Conservation (phyloP, 2,797 vertebrate species). For the Acipenser ruthenus region DNA sequence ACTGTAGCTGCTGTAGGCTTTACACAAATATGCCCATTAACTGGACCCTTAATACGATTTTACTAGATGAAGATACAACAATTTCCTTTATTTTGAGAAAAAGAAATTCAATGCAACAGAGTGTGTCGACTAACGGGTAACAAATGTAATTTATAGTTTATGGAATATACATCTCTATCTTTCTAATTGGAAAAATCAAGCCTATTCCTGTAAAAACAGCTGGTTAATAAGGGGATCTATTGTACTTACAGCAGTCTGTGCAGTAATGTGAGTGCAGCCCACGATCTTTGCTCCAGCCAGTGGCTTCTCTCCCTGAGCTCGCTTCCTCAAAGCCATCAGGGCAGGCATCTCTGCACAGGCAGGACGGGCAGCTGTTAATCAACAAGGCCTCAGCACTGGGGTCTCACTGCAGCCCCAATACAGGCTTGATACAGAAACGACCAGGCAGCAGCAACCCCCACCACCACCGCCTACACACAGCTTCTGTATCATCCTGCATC, state of each 20-base stretch:
- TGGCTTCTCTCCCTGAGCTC: conserved; percentile 95
- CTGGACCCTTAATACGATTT: background rate
- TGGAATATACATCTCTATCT: no score
- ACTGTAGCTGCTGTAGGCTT: no score
- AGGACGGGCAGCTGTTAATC: conserved; percentile 9
- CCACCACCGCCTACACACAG: background rate
- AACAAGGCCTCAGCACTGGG: conserved; percentile 17
- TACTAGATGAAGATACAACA: background rate
- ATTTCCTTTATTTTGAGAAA: background rate
- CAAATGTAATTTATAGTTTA: no score
- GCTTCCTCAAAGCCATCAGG: conserved; percentile 92
- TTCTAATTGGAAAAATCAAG: no score
- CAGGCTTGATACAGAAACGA: background rate
- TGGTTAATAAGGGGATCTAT: background rate
- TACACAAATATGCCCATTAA: no score
- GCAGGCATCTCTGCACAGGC: conserved; percentile 84
- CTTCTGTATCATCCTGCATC: fast-evolving
- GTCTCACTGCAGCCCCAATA: background rate
- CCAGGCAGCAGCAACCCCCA: no score
- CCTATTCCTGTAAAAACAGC: background rate
- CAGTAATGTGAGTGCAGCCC: conserved; percentile 96
- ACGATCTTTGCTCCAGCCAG: conserved; percentile 94
- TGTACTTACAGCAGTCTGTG: conserved; percentile 87
- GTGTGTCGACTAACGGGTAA: background rate
- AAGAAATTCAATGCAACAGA: background rate